Conservation (phyloP, 92 coral and sea anemone species). For the Ricordea florida region DNA sequence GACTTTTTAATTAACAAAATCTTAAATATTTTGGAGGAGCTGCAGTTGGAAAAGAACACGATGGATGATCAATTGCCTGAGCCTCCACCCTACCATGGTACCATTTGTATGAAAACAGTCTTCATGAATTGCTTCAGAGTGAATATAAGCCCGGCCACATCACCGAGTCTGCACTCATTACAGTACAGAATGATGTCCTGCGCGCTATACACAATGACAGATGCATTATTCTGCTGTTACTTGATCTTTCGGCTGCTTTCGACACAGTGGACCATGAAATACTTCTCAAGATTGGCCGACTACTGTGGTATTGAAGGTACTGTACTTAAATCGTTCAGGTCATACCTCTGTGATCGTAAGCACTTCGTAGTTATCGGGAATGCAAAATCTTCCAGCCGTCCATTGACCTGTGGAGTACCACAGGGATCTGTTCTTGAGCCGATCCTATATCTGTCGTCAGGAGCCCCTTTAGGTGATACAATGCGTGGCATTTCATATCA, state of each 20-base stretch:
- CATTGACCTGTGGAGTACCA: slow-evolving; percentile 25
- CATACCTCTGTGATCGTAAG: neutral
- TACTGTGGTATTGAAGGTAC: slow-evolving; percentile 4
- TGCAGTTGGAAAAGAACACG: neutral
- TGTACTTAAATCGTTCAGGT: neutral
- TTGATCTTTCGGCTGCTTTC: no score
- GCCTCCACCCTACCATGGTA: neutral
- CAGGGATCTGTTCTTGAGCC: slow-evolving; percentile 41
- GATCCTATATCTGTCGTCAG: slow-evolving; percentile 1
- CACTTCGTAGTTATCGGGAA: neutral
- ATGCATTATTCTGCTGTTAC: neutral
- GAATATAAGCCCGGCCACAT: slow-evolving; percentile 42
- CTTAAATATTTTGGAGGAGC: slow-evolving; percentile 4
- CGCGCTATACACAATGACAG: neutral
- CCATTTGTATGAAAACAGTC: neutral
- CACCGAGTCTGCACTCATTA: slow-evolving; percentile 40
- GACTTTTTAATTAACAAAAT: slow-evolving; percentile 24
- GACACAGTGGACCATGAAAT: no score
- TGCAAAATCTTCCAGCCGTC: neutral
- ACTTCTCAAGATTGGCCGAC: no score
- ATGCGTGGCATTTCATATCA: slow-evolving; percentile 12
- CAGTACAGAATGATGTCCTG: slow-evolving; percentile 35
- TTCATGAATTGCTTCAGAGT: slow-evolving; percentile 10
- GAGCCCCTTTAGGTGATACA: slow-evolving; percentile 25
- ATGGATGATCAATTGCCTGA: slow-evolving; percentile 11